A percentile compares a stretch with the other conserved stretches of the same genome.
Conservation (phyloP, 1,140 invertebrate species). For the Bathynomus jamesi region DNA sequence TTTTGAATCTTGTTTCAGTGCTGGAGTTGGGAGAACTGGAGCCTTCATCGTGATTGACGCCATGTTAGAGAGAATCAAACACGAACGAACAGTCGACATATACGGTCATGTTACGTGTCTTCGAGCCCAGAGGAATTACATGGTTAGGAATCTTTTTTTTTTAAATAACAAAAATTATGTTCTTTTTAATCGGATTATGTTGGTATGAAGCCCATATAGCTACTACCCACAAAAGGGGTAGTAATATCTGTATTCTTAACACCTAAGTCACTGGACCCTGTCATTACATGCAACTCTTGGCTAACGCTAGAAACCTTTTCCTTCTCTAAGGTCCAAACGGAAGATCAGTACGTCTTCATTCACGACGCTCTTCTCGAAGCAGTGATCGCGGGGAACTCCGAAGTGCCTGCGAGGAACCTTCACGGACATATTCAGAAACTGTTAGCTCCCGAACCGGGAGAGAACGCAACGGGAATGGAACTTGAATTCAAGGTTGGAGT, state of each 20-base stretch:
- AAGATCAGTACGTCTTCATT: constrained; percentile 99
- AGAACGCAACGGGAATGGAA: constrained; percentile 93
- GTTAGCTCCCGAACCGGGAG: constrained; percentile 57
- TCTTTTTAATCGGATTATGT: no score
- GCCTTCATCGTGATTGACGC: constrained; percentile 98
- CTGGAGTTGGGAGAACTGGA: constrained; percentile 95
- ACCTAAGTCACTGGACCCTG: no score
- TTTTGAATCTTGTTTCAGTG: constrained; percentile 57
- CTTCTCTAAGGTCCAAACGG: constrained; percentile 91
- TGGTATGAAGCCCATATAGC: no score
- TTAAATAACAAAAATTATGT: no score
- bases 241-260: no score
- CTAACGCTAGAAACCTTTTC: no score
- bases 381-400: constrained; percentile 88
- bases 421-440: constrained; percentile 91
- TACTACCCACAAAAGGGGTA: no score
- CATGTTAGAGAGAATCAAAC: constrained; percentile 85
- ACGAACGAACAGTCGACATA: constrained; percentile 96
- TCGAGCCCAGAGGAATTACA: constrained; percentile 92
- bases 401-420: constrained; percentile 82
- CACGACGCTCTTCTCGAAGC: constrained; percentile 94
- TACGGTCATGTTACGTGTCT: constrained; percentile 97
- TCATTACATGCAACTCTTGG: no score
- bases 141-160: no score
- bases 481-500: constrained; percentile 80